Evolutionary conservation across 2,888 invertebrate genomes (phyloP), one percentile per base, ranked within the genome.

Genomic region (Oithona nana): DNA sequence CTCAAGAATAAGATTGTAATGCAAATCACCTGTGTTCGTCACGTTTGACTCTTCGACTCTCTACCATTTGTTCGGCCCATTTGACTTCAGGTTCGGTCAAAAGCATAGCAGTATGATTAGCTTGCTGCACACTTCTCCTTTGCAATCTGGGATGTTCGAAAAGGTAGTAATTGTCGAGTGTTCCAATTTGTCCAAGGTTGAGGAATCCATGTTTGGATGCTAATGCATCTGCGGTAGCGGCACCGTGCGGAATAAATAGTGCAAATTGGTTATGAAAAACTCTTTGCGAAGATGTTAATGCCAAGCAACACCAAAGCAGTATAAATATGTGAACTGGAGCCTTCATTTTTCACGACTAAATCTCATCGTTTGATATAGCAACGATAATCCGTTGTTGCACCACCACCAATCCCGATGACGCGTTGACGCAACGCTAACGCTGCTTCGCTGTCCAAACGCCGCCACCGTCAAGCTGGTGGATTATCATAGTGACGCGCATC

Each of bases 31-130:
- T 6, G 6, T 39, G 8, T 16, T 39, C 39, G 39, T 90, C 94
- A 55, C 97, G 80, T 76, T 97, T 97, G 67, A 81, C 81, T 66
- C 97, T 81, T 64, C 80, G 80, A 75, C 83, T 86, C 71, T 88
- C 88, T 67, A 86, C 82, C 74, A 97, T 95, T 71, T 97, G 97
- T 73, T 94, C 88, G 69, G 88, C 84, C 95, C 95, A 97, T 71
- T 80, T 80, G 75, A 87, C 86, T 78, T 83, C 79, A 64, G 81
- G 78, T 74, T 93, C 90, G 64, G 83, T 79, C 68, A 79, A 80
- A 67, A 93, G 79, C 69, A 81, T 81, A 71, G 78, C 76, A 72
- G 89, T 86, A 75, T 89, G 87, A 69, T 82, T 80, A 73, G 84
- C 88, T 65, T 81, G 80, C 67, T 82, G 80, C 60, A 83, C 74